Evolutionary conservation across 1,140 invertebrate genomes (phyloP).

Genomic region (Orussus abietinus): DNA sequence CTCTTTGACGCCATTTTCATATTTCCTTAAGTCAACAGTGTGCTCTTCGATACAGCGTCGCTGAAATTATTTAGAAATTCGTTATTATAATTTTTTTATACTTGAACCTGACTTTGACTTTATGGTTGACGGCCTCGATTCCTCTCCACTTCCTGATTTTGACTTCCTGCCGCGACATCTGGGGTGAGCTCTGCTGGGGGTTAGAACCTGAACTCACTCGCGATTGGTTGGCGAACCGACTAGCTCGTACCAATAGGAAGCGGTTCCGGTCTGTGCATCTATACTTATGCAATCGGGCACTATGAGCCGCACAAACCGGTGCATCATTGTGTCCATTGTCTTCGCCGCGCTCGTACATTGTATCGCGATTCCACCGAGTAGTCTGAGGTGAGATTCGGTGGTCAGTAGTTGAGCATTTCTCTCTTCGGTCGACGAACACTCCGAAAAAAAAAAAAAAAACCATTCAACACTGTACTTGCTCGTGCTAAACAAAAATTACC

Average conservation of each 20-base stretch:
- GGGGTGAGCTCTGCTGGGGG: slow-evolving; percentile 33
- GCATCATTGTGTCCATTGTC: slow-evolving; percentile 46
- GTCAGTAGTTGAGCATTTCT: slow-evolving; percentile 13
- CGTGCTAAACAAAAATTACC: no score
- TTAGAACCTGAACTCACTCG: slow-evolving; percentile 20
- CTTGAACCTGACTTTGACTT: no score
- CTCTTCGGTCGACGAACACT: neutral
- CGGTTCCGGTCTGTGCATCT: slow-evolving; percentile 30
- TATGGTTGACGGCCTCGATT: no score
- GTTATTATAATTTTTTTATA: no score
- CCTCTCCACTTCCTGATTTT: slow-evolving; percentile 45
- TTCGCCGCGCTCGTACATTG: slow-evolving; percentile 32
- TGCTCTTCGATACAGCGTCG: no score
- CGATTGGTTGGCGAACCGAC: slow-evolving; percentile 34
- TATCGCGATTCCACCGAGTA: slow-evolving; percentile 24
- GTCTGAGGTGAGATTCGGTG: no score
- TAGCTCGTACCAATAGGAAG: slow-evolving; percentile 42
- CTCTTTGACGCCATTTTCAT: no score
- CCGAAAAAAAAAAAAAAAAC: no score
- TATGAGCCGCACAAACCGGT: slow-evolving; percentile 29
- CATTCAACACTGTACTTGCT: no score
- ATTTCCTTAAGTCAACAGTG: no score
- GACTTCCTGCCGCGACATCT: slow-evolving; percentile 38
- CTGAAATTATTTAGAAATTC: no score
- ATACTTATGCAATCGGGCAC: slow-evolving; percentile 31